Percentiles rank a stretch among this genome's conserved stretches.
These are phyloP conservation scores for Strix occidentalis DNA, from an alignment of 2,797 vertebrate species.

Conservation along the genomic window DNA sequence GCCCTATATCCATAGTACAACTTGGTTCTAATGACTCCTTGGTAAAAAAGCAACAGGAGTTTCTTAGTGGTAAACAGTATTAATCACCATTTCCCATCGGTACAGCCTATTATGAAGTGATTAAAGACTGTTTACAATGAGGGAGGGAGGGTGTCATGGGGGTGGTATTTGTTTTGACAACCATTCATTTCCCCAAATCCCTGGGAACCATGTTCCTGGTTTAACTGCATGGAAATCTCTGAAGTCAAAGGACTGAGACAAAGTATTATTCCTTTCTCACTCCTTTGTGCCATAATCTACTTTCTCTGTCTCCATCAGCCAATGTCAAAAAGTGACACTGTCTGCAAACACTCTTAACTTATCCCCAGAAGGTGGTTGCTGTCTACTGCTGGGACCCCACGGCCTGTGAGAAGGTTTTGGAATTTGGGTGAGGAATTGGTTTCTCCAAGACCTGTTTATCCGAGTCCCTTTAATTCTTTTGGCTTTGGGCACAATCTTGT, in stretches of 20 bases:
- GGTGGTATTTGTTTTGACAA: constrained; percentile 49
- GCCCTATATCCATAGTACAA: not conserved
- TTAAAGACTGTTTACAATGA: constrained; percentile 62
- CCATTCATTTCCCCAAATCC: constrained; percentile 54
- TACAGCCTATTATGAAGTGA: constrained; percentile 44
- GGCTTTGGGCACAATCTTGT: not conserved
- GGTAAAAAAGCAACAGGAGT: not conserved
- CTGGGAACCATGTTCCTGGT: constrained; percentile 60
- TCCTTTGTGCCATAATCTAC: constrained; percentile 1
- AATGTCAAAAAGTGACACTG: not conserved
- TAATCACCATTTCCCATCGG: constrained; percentile 38
- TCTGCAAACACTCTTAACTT: not conserved
- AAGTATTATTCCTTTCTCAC: constrained; percentile 20
- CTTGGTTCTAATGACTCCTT: not conserved
- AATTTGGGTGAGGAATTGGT: not conserved
- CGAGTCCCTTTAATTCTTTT: not conserved
- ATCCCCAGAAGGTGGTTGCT: not conserved
- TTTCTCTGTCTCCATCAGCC: not conserved
- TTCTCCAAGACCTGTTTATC: not conserved
- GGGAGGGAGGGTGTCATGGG: not conserved
- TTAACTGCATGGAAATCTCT: constrained; percentile 58
- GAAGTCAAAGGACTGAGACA: not conserved
- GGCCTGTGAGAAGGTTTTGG: not conserved
- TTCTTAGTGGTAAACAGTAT: constrained; percentile 40
- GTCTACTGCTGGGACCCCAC: not conserved